Evolutionary conservation across 2,888 invertebrate genomes (phyloP).

Genomic region (Laspeyria flexula): DNA sequence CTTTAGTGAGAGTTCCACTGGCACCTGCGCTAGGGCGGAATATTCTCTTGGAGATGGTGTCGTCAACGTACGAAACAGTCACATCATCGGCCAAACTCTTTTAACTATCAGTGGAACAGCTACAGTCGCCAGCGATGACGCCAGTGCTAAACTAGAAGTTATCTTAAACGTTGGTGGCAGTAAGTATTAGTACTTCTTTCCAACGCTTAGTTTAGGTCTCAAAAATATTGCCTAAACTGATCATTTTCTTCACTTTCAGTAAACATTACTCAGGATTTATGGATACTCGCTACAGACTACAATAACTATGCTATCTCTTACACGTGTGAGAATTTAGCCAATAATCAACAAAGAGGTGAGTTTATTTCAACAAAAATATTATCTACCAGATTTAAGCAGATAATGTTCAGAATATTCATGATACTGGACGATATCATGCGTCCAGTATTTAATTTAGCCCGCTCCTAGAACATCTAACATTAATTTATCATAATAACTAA

Average conservation of each 20-base stretch:
- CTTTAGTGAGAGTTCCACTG: slow-evolving; percentile 55
- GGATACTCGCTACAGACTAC: slow-evolving; percentile 89
- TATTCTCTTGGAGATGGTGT: slow-evolving; percentile 51
- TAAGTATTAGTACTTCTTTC: slow-evolving; percentile 32
- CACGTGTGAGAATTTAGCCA: slow-evolving; percentile 83
- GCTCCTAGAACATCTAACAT: too few relatives aligned
- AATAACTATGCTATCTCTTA: slow-evolving; percentile 87
- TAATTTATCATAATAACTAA: too few relatives aligned
- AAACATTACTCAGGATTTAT: slow-evolving; percentile 54
- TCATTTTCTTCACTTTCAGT: slow-evolving; percentile 43
- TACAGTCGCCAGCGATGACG: slow-evolving; percentile 51
- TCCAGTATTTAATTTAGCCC: too few relatives aligned
- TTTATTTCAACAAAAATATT: not conserved
- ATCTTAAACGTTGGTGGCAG: slow-evolving; percentile 55
- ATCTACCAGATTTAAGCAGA: too few relatives aligned
- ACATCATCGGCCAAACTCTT: slow-evolving; percentile 63
- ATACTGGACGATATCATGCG: not conserved
- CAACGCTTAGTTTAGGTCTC: too few relatives aligned
- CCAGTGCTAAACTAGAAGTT: slow-evolving; percentile 63
- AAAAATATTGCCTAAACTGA: not conserved
- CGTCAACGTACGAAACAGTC: slow-evolving; percentile 66
- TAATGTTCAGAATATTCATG: not conserved
- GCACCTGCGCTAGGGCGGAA: slow-evolving; percentile 63
- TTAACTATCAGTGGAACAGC: slow-evolving; percentile 65
- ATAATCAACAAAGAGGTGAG: slow-evolving; percentile 78